A percentile compares a stretch with the other conserved stretches of the same genome.
Conservation (phyloP, 2,888 invertebrate genomes). For the Elaeidobius kamerunicus region DNA sequence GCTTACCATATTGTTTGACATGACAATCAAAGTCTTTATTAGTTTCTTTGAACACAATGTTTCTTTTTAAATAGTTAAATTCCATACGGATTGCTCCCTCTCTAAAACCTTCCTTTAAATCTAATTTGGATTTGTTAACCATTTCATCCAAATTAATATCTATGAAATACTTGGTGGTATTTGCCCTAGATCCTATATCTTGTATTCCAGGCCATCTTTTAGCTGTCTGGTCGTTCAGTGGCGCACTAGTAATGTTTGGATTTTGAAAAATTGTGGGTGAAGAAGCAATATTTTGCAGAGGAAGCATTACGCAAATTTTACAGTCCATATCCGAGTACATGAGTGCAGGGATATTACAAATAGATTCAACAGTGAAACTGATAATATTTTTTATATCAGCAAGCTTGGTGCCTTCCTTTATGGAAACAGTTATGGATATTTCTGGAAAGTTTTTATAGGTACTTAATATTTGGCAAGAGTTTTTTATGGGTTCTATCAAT, state of each 20-base stretch:
- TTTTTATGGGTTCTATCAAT: slow-evolving; percentile 36
- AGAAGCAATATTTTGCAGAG: slow-evolving; percentile 34
- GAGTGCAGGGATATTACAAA: slow-evolving; percentile 43
- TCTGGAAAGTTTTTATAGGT: slow-evolving; percentile 42
- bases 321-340: slow-evolving; percentile 41
- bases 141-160: slow-evolving; percentile 33
- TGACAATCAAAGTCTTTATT: slow-evolving; percentile 36
- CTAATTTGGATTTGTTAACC: slow-evolving; percentile 36
- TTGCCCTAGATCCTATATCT: slow-evolving; percentile 35
- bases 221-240: slow-evolving; percentile 31
- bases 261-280: slow-evolving; percentile 37
- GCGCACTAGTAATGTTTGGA: slow-evolving; percentile 32
- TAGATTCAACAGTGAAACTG: slow-evolving; percentile 44
- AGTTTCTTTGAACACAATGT: slow-evolving; percentile 37
- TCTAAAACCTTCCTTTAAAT: slow-evolving; percentile 34
- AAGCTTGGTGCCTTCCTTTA: slow-evolving; percentile 19
- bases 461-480: slow-evolving; percentile 36
- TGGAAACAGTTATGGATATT: slow-evolving; percentile 37
- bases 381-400: slow-evolving; percentile 34
- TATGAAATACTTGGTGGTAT: slow-evolving; percentile 38
- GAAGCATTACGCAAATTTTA: slow-evolving; percentile 38
- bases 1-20: slow-evolving; percentile 38
- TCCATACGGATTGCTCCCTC: slow-evolving; percentile 39
- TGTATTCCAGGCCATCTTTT: slow-evolving; percentile 38
- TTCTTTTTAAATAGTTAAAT: slow-evolving; percentile 44